Percentiles rank a stretch among this genome's conserved stretches.
These are phyloP conservation scores for Alloscopus bannaensis DNA, from an alignment of 2,888 invertebrate species.

Conservation along the genomic window DNA sequence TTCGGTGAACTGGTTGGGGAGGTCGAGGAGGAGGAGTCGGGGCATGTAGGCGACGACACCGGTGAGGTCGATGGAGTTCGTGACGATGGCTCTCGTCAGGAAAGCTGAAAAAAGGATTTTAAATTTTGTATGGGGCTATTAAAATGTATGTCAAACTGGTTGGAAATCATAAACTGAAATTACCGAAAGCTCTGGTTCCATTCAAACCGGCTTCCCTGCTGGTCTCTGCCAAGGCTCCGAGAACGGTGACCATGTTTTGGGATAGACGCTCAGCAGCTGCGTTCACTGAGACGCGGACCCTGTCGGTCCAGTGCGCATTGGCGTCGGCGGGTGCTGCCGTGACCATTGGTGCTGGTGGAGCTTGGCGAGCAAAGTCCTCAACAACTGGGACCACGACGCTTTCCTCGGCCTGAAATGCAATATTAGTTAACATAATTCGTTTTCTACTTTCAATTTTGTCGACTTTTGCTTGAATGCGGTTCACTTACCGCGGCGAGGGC, in stretches of 20 bases:
- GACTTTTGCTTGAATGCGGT: too few species aligned
- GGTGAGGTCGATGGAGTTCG: slow-evolving; percentile 67
- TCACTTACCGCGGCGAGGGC: slow-evolving; percentile 25
- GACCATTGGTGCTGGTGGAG: neutral
- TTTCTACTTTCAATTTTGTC: neutral
- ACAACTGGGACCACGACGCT: neutral
- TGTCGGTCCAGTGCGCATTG: slow-evolving; percentile 42
- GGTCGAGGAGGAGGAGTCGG: slow-evolving; percentile 64
- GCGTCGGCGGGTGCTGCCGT: neutral
- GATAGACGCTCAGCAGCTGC: slow-evolving; percentile 59
- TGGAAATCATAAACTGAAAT: neutral
- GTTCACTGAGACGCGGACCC: slow-evolving; percentile 64
- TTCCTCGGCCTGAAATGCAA: slow-evolving; percentile 23
- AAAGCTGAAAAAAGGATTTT: slow-evolving; percentile 38
- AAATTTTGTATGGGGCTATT: too few species aligned
- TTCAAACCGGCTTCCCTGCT: slow-evolving; percentile 62
- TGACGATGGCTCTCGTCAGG: slow-evolving; percentile 66
- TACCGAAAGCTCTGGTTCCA: slow-evolving; percentile 67
- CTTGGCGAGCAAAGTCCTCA: slow-evolving; percentile 12
- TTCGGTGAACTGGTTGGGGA: slow-evolving; percentile 69
- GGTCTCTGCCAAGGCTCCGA: slow-evolving; percentile 64
- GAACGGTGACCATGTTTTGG: slow-evolving; percentile 62
- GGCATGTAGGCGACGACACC: slow-evolving; percentile 70
- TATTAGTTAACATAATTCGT: too few species aligned
- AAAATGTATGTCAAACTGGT: too few species aligned